Conservation (phyloP, 2,888 invertebrate genomes). For the Tiliacea citrago region DNA sequence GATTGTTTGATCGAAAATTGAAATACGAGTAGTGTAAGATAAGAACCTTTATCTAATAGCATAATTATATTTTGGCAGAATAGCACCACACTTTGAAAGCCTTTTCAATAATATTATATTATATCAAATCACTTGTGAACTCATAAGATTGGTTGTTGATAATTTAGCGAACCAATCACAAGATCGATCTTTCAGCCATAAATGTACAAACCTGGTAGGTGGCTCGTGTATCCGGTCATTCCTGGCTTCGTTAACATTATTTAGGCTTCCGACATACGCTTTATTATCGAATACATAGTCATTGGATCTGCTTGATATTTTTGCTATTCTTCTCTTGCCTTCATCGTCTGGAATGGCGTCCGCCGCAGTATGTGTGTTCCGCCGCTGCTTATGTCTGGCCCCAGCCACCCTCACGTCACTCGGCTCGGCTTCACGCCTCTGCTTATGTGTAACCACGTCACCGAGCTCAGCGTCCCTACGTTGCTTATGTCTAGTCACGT, state of each 20-base stretch:
- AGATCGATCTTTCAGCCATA: constrained; percentile 5
- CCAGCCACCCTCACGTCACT: constrained; percentile 43
- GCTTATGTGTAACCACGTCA: constrained; percentile 28
- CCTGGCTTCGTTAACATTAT: constrained; percentile 70
- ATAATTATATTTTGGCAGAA: neutral
- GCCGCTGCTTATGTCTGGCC: constrained; percentile 17
- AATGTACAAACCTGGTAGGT: constrained; percentile 74
- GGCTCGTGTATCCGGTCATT: constrained; percentile 56
- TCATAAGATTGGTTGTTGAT: neutral
- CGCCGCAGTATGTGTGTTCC: constrained; percentile 29
- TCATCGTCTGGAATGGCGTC: constrained; percentile 34
- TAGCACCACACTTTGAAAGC: neutral
- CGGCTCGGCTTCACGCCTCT: neutral
- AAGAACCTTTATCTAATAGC: neutral
- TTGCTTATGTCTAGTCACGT: constrained; percentile 25
- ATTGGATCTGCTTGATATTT: constrained; percentile 57
- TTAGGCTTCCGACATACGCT: constrained; percentile 80
- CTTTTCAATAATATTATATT: neutral
- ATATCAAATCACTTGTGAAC: neutral
- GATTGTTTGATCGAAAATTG: neutral
- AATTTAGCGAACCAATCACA: constrained; percentile 6
- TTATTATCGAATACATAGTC: constrained; percentile 83
- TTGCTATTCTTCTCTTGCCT: constrained; percentile 31
- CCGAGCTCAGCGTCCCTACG: constrained; percentile 19
- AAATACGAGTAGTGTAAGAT: neutral